phyloP scores from a whole-genome alignment of 1,140 invertebrate species.

The Protaetia brevitarsis region DNA sequence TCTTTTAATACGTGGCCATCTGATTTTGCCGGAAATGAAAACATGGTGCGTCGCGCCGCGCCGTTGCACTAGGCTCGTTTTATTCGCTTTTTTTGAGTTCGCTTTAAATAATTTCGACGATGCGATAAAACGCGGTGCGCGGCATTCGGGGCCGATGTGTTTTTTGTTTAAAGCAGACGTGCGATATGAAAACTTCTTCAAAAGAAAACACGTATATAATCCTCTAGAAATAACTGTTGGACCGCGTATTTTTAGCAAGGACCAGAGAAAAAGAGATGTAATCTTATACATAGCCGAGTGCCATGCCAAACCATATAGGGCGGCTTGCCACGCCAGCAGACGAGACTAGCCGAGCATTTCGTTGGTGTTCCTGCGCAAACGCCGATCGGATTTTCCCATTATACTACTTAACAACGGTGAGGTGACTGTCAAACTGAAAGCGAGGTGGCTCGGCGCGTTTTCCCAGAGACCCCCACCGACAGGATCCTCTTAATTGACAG shows the following conservation, averaged over 20 bases:
- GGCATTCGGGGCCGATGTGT: too few species aligned
- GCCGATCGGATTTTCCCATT: neutral
- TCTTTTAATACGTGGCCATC: neutral
- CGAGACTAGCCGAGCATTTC: constrained; percentile 1
- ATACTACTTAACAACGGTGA: constrained; percentile 11
- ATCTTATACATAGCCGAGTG: constrained; percentile 48
- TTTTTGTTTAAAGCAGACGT: neutral
- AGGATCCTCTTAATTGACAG: constrained; percentile 4
- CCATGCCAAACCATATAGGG: constrained; percentile 50
- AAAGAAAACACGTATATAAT: constrained; percentile 44
- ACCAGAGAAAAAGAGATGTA: constrained; percentile 49
- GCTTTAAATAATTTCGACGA: too few species aligned
- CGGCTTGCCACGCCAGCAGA: constrained; percentile 35
- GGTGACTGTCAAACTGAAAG: neutral
- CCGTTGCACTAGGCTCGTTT: too few species aligned
- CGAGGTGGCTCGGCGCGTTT: neutral
- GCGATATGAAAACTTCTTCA: constrained; percentile 33
- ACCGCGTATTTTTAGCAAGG: constrained; percentile 47
- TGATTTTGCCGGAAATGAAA: too few species aligned
- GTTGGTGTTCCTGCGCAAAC: constrained; percentile 20
- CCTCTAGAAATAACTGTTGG: constrained; percentile 47
- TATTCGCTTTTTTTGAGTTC: too few species aligned
- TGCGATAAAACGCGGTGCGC: neutral
- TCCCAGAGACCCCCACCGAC: constrained; percentile 15
- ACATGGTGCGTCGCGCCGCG: too few species aligned